Percentiles rank a stretch among this genome's conserved stretches.
Conservation (phyloP, 2,888 invertebrate species). For the Drosophila gaucha region DNA sequence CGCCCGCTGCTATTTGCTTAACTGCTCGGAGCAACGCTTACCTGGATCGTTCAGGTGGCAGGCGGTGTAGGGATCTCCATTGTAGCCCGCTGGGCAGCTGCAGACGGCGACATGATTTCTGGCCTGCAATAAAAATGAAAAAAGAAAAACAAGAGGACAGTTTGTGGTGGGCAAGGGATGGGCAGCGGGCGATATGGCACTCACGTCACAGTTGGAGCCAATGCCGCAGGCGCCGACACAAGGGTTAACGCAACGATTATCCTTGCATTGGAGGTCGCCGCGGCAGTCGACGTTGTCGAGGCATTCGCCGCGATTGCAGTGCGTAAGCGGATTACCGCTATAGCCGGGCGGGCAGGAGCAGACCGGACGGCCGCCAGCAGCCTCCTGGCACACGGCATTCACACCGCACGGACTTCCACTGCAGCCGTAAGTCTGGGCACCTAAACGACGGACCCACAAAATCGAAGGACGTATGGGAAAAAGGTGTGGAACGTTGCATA, state of each 20-base stretch:
- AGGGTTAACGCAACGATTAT: conserved; percentile 92
- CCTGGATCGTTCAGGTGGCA: conserved; percentile 92
- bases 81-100: conserved; percentile 91
- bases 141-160: too few species aligned
- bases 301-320: conserved; percentile 91
- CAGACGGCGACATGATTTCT: conserved; percentile 92
- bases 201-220: conserved; percentile 91
- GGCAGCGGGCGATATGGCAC: conserved; percentile 1
- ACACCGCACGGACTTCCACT: conserved; percentile 88
- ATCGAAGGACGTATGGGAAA: neutral
- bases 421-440: conserved; percentile 83
- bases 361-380: conserved; percentile 90
- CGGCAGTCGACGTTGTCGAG: conserved; percentile 92
- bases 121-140: conserved; percentile 82
- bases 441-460: conserved; percentile 29
- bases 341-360: conserved; percentile 92
- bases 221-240: conserved; percentile 91
- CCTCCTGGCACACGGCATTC: conserved; percentile 88
- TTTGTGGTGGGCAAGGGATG: neutral
- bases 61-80: conserved; percentile 90
- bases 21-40: conserved; percentile 82
- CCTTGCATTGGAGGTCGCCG: conserved; percentile 89
- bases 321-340: conserved; percentile 91
- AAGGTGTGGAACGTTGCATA: conserved; percentile 37
- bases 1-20: too few species aligned